Percentiles rank a stretch among this genome's conserved stretches.
phyloP scores from a whole-genome alignment of 2,113 vertebrate genomes.

The Hemicordylus capensis region DNA sequence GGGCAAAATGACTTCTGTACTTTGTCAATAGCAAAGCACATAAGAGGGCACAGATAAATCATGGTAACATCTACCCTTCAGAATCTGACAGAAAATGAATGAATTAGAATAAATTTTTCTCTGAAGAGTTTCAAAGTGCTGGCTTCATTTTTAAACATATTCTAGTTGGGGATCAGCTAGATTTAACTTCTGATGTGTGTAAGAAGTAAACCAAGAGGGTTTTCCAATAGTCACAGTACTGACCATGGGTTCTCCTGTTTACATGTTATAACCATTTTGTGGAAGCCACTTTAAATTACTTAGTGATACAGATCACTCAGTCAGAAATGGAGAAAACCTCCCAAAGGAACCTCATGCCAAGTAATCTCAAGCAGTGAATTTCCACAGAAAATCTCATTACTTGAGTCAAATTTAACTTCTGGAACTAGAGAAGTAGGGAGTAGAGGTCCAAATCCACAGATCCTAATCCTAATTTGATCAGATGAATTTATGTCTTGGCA shows the following conservation, averaged over 20 bases:
- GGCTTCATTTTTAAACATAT: no score
- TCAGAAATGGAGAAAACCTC: no score
- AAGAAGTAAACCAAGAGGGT: neutral
- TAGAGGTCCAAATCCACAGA: no score
- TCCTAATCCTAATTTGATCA: no score
- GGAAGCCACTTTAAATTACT: neutral
- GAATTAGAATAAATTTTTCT: accelerated
- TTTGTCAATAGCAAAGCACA: neutral
- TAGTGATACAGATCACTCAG: no score
- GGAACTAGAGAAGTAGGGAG: no score
- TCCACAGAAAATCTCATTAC: no score
- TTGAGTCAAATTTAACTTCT: no score
- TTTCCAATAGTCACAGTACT: neutral
- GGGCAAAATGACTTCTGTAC: slow-evolving; percentile 16
- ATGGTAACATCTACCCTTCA: slow-evolving; percentile 12
- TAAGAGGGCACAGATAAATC: neutral
- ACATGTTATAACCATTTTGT: neutral
- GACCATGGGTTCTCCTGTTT: neutral
- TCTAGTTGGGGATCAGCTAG: neutral
- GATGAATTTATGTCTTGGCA: no score
- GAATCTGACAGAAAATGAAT: neutral
- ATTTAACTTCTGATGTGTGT: neutral
- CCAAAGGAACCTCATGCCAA: no score
- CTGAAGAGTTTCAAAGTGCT: neutral
- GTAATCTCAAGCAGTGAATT: no score